These are phyloP conservation scores for Papio anubis DNA, from an alignment of 2,113 vertebrate species.

Conservation along the genomic window DNA sequence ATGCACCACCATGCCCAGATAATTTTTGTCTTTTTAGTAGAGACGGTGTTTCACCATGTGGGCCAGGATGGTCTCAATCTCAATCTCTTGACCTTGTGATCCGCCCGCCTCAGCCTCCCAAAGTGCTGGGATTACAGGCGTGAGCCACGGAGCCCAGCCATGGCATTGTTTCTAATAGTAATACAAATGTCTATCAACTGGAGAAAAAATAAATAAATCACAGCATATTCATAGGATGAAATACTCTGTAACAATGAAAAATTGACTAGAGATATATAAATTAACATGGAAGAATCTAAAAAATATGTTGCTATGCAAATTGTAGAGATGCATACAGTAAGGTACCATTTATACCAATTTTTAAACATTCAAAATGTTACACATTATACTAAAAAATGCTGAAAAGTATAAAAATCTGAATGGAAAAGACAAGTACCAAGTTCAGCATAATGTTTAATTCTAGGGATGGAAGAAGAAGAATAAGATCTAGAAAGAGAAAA, in stretches of 20 bases:
- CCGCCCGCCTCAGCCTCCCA: no score
- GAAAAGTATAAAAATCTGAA: constrained; percentile 10
- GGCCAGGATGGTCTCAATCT: no score
- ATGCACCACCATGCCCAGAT: no score
- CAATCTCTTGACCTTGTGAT: no score
- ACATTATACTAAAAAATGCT: not conserved
- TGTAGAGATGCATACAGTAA: not conserved
- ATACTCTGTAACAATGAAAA: not conserved
- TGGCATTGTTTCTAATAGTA: not conserved
- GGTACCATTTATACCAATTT: not conserved
- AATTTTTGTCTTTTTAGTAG: no score
- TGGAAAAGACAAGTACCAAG: constrained; percentile 37
- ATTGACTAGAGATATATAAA: not conserved
- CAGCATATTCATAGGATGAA: not conserved
- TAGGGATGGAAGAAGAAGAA: not conserved
- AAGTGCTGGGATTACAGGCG: no score
- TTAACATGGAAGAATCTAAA: not conserved
- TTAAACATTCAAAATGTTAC: not conserved
- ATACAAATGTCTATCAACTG: not conserved
- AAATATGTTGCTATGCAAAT: not conserved
- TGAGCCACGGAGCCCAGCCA: no score
- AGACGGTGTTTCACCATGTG: no score
- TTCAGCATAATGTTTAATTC: not conserved
- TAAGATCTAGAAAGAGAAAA: not conserved
- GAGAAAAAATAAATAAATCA: not conserved